Percentiles rank a stretch among this genome's conserved stretches.
These are phyloP conservation scores for Halisarca cf. caerulea DNA, from an alignment of 37 sponge, comb jelly and placozoan species.

Conservation along the genomic window DNA sequence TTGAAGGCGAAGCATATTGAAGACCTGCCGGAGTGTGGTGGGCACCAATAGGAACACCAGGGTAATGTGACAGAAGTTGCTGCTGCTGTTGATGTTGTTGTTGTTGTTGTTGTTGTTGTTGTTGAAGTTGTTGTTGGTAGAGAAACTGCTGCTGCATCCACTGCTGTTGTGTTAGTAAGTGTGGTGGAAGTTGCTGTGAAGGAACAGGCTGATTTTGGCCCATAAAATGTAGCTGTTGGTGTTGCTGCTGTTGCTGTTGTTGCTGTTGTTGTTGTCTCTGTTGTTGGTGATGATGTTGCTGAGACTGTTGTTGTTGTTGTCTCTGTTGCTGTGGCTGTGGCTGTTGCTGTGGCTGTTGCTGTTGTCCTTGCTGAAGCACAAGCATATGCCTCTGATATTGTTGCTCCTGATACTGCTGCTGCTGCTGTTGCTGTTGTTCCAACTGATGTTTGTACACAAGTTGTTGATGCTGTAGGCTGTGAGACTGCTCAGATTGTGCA, in stretches of 20 bases:
- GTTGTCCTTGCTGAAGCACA: not conserved
- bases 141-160: conserved; percentile 25
- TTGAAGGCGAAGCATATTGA: too few species aligned
- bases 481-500: too few species aligned
- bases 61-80: not conserved
- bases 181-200: conserved; percentile 14
- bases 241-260: conserved; percentile 21
- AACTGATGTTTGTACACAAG: not conserved
- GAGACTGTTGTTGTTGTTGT: not conserved
- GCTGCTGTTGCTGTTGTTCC: not conserved
- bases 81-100: not conserved
- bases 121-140: not conserved
- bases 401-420: not conserved
- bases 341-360: not conserved
- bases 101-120: conserved; percentile 4
- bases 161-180: conserved; percentile 34
- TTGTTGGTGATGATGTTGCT: not conserved
- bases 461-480: not conserved
- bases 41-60: not conserved
- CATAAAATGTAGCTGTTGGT: conserved; percentile 17
- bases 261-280: conserved; percentile 27
- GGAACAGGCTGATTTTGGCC: not conserved
- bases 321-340: not conserved
- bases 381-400: conserved; percentile 1
- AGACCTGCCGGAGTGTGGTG: too few species aligned